Percentiles rank a stretch among this genome's conserved stretches.
Conservation (phyloP, 2,797 vertebrate species). For the Craterocephalus amniculus region DNA sequence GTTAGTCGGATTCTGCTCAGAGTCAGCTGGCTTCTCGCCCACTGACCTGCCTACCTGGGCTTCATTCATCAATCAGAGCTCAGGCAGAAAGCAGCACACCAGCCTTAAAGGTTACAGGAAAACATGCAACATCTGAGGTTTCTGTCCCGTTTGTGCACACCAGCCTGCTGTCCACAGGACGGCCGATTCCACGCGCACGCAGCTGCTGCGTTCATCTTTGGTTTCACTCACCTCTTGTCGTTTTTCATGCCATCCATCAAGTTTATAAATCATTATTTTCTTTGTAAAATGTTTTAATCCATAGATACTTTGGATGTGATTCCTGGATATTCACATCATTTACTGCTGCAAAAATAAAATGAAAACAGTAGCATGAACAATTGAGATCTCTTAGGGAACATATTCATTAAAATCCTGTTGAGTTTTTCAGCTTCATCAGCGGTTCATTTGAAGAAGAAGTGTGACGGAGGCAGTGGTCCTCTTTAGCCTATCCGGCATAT, state of each 20-base stretch:
- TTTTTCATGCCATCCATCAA: not conserved
- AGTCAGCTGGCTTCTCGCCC: conserved; percentile 10
- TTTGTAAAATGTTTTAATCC: not conserved
- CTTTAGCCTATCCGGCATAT: no score
- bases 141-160: not conserved
- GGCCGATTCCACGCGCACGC: not conserved
- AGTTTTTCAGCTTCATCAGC: no score
- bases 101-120: conserved; percentile 25
- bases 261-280: not conserved
- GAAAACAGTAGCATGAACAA: not conserved
- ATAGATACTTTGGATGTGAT: not conserved
- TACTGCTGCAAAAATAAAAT: not conserved
- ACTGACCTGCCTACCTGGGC: conserved; percentile 12
- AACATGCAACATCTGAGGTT: conserved; percentile 14
- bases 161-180: not conserved
- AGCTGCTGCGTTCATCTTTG: not conserved
- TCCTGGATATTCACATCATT: not conserved
- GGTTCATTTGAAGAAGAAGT: no score
- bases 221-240: not conserved
- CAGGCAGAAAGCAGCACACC: not conserved
- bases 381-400: not conserved
- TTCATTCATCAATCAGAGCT: conserved; percentile 51
- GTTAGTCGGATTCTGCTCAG: conserved; percentile 40
- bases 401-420: no score
- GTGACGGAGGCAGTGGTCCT: no score